These are phyloP conservation scores for Coronaproctus castanopsis DNA, from an alignment of 2,888 invertebrate species.

Conservation along the genomic window DNA sequence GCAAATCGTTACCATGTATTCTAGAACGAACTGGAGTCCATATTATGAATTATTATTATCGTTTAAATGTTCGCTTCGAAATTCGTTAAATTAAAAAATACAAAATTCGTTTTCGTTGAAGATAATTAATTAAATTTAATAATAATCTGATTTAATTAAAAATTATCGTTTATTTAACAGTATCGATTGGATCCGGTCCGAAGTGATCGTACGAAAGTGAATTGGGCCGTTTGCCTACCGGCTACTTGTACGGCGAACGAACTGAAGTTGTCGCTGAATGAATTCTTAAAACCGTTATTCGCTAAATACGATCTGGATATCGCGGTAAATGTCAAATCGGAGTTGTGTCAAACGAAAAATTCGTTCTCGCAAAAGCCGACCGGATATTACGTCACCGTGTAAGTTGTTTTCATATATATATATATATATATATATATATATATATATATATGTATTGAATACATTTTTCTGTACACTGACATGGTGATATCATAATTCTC, in stretches of 20 bases:
- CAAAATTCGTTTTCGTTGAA: neutral
- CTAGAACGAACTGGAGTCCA: too few relatives aligned
- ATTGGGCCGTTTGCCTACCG: conserved; percentile 19
- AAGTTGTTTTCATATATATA: neutral
- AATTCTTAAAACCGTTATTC: conserved; percentile 15
- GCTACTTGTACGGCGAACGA: conserved; percentile 16
- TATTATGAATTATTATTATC: too few relatives aligned
- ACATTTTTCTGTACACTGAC: too few relatives aligned
- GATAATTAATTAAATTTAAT: neutral
- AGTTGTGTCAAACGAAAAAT: conserved; percentile 9
- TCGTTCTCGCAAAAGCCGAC: neutral
- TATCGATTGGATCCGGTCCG: conserved; percentile 9
- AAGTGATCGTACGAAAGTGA: conserved; percentile 13
- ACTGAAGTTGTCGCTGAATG: conserved; percentile 18
- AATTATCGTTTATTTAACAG: neutral
- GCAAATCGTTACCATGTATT: too few relatives aligned
- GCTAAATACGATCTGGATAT: conserved; percentile 9
- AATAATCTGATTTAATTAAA: neutral
- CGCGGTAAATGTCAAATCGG: conserved; percentile 9
- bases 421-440: too few relatives aligned
- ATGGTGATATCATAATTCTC: too few relatives aligned
- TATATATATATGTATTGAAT: too few relatives aligned
- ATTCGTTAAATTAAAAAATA: too few relatives aligned
- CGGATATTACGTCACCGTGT: conserved; percentile 13
- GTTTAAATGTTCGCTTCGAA: too few relatives aligned